Evolutionary conservation across 2,888 invertebrate species (phyloP), one percentile per base, ranked within the genome.

Genomic region (Eilema sororculum): DNA sequence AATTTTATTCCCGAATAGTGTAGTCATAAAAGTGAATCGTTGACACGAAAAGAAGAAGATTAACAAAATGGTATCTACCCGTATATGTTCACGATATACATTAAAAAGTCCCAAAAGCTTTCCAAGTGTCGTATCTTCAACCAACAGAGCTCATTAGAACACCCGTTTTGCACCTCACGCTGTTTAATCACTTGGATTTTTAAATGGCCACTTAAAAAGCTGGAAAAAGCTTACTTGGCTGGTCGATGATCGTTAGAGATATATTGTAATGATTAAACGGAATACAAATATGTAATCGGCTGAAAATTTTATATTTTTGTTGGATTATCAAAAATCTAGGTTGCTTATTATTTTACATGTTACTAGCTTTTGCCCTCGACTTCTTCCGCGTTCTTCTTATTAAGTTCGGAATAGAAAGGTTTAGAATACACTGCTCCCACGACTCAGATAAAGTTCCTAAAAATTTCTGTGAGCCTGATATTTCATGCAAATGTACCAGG

Each of bases 151-250:
- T 41, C 41, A 41, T 41, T 41, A 41, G 41, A 41, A 13, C 4
- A 16, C 13, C 16, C 41, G 41, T 41, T 41, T 41, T 41, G 13
- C 41, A 41, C 30, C 62, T 62, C 33, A 62, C 16, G 37, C 37
- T 2, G 46, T 46, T 46, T 24, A 62, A 62, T 62, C 20, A 41
- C 62, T 41, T 58, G 58, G 25, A 16, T 12, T 62, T 62, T 37
- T 37, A 62, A 62, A 62, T 62, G 41, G 62, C 1, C 24, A 24
- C 24, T 62, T 62, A 24, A 20, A 20, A 20, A 62, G 24, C 16
- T 24, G 41, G 41, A 41, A 62, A 62, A 25, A 8, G 41, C 41
- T 62, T 41, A 41, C 41, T 24, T 20, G 30, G 25, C 41, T 62
- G 24, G 16, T 41, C 37, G 24, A 62, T 41, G 28, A 28, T 5